phyloP scores from a whole-genome alignment of 2,113 vertebrate species.

The Labeo rohita region DNA sequence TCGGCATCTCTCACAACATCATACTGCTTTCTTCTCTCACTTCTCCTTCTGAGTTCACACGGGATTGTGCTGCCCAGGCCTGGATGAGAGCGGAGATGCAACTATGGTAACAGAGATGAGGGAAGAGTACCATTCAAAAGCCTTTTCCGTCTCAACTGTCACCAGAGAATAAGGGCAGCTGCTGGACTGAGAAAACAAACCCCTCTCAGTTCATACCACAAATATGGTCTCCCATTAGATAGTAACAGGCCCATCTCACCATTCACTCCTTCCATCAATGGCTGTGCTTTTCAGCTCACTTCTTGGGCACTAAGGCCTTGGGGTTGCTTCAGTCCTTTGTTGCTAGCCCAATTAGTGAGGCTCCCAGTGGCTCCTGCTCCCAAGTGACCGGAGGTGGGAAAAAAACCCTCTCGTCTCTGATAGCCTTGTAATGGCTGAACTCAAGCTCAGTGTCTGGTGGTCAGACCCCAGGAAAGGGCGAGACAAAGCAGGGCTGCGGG shows the following conservation, averaged over 20 bases:
- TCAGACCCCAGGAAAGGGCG: conserved; percentile 32
- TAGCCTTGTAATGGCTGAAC: conserved; percentile 7
- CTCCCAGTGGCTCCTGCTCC: conserved; percentile 55
- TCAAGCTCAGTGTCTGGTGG: not conserved
- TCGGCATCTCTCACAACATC: not conserved
- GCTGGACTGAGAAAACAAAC: conserved; percentile 41
- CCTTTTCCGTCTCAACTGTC: conserved; percentile 20
- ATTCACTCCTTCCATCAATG: conserved; percentile 12
- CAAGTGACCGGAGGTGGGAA: conserved; percentile 52
- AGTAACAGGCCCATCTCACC: not conserved
- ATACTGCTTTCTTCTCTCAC: conserved; percentile 46
- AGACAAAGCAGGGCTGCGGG: conserved; percentile 25
- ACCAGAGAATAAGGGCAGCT: conserved; percentile 31
- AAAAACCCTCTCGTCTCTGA: not conserved
- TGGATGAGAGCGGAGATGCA: conserved; percentile 20
- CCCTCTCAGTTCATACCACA: conserved; percentile 25
- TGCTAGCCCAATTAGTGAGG: conserved; percentile 64
- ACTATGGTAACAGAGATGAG: conserved; percentile 51
- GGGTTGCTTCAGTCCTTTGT: conserved; percentile 48
- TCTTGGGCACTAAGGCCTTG: conserved; percentile 2
- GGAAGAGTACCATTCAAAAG: conserved; percentile 53
- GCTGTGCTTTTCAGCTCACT: not conserved
- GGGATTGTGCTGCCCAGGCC: conserved; percentile 4
- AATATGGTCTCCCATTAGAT: not conserved
- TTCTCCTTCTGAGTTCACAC: conserved; percentile 10